Percentiles rank a stretch among this genome's conserved stretches.
These are phyloP conservation scores for Diplazon laetatorius DNA, from an alignment of 2,888 invertebrate species.

Conservation along the genomic window DNA sequence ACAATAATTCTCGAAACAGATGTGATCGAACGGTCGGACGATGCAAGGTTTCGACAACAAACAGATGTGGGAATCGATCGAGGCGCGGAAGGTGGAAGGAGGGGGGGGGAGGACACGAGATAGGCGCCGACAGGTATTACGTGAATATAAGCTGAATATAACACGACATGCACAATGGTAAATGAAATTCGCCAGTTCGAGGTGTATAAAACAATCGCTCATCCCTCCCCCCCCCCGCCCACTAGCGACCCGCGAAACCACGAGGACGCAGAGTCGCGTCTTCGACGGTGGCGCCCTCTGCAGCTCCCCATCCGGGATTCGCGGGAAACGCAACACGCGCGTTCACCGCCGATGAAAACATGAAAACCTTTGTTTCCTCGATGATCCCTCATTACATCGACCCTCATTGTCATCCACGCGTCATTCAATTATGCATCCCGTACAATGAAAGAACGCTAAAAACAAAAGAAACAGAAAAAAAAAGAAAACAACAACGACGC, in stretches of 20 bases:
- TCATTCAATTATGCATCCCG: conserved; percentile 47
- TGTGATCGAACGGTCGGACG: no score
- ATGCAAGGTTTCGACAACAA: no score
- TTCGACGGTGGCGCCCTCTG: no score
- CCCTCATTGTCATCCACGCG: conserved; percentile 39
- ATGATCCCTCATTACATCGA: conserved; percentile 49
- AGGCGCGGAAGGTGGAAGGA: no score
- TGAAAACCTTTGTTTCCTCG: conserved; percentile 34
- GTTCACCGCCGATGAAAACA: no score
- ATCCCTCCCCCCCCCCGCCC: no score
- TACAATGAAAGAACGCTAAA: conserved; percentile 38
- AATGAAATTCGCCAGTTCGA: background rate
- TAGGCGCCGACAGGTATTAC: conserved; percentile 26
- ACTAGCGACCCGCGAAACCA: conserved; percentile 16
- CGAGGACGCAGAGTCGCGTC: background rate
- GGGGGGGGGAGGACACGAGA: no score
- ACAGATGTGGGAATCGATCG: background rate
- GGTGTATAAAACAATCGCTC: conserved; percentile 10
- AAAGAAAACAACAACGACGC: conserved; percentile 33
- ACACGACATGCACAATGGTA: background rate
- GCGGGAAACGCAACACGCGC: no score
- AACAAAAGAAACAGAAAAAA: background rate
- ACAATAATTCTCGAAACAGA: no score
- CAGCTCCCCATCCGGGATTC: background rate
- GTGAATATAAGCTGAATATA: conserved; percentile 4